Evolutionary conservation across 1,140 invertebrate species (phyloP).

Genomic region (Palaemon carinicauda): DNA sequence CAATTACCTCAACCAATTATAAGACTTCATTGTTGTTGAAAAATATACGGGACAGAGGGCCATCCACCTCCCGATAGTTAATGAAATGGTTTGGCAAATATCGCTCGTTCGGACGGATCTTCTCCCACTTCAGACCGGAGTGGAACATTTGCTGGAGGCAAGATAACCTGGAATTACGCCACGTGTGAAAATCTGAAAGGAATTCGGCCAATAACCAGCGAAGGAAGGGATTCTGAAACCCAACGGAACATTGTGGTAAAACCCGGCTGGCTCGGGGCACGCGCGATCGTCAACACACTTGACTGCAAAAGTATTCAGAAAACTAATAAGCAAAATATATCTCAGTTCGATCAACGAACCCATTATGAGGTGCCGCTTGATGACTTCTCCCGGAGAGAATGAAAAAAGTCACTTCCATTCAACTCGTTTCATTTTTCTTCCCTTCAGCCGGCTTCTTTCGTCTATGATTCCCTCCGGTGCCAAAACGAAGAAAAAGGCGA

Average conservation of each 20-base stretch:
- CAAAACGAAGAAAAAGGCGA: not conserved
- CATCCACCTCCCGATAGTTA: not conserved
- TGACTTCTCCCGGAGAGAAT: constrained; percentile 24
- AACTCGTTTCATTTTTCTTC: constrained; percentile 24
- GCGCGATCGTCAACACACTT: constrained; percentile 38
- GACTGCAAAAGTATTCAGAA: constrained; percentile 52
- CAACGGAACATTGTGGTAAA: not conserved
- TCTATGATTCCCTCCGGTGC: not conserved
- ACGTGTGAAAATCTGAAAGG: not conserved
- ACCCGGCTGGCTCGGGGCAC: not conserved
- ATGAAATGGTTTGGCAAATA: not conserved
- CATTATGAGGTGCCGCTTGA: constrained; percentile 29
- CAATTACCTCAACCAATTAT: constrained; percentile 56
- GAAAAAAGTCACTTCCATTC: constrained; percentile 25
- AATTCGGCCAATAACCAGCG: not conserved
- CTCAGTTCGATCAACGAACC: constrained; percentile 44
- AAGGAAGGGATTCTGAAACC: not conserved
- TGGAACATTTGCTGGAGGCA: too few relatives aligned
- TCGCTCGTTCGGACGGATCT: not conserved
- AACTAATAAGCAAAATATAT: constrained; percentile 54
- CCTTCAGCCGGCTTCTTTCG: not conserved
- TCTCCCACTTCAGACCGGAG: too few relatives aligned
- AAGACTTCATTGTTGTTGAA: constrained; percentile 53
- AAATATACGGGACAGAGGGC: constrained; percentile 33
- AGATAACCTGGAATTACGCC: not conserved